Conservation (phyloP, 2,797 vertebrate genomes). For the Microtus agrestis region DNA sequence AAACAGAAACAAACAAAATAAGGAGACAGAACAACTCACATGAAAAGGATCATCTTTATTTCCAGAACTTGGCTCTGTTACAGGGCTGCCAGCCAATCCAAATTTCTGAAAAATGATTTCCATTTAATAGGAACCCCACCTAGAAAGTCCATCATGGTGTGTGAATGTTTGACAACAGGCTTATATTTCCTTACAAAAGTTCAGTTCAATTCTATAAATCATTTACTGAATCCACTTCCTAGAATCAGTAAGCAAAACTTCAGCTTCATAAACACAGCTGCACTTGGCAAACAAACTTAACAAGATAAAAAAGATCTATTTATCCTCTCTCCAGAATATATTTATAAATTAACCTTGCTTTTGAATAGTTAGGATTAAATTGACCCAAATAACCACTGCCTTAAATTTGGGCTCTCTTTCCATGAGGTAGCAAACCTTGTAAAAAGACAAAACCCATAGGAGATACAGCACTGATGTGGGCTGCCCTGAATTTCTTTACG, state of each 20-base stretch:
- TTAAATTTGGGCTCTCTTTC: conserved; percentile 50
- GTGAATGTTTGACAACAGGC: conserved; percentile 59
- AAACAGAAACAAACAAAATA: conserved; percentile 27
- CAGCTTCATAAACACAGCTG: conserved; percentile 76
- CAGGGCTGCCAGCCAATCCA: neutral
- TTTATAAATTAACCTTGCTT: conserved; percentile 76
- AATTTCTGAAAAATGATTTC: conserved; percentile 59
- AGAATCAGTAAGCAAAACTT: conserved; percentile 74
- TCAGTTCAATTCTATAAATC: conserved; percentile 66
- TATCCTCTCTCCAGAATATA: conserved; percentile 62
- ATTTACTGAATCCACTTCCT: conserved; percentile 69
- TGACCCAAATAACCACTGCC: conserved; percentile 24
- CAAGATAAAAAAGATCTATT: conserved; percentile 71
- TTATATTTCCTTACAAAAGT: conserved; percentile 69
- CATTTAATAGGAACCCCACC: conserved; percentile 56
- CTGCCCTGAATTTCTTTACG: conserved; percentile 18
- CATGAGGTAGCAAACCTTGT: neutral
- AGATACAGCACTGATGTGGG: neutral
- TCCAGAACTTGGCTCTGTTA: conserved; percentile 24
- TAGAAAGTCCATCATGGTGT: neutral
- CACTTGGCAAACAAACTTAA: conserved; percentile 75
- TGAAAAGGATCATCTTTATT: neutral
- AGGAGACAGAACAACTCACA: neutral
- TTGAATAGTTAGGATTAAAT: conserved; percentile 72
- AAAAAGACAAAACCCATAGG: conserved; percentile 50